Evolutionary conservation across 2,888 invertebrate genomes (phyloP).

Genomic region (Agonopterix alstromeriana): DNA sequence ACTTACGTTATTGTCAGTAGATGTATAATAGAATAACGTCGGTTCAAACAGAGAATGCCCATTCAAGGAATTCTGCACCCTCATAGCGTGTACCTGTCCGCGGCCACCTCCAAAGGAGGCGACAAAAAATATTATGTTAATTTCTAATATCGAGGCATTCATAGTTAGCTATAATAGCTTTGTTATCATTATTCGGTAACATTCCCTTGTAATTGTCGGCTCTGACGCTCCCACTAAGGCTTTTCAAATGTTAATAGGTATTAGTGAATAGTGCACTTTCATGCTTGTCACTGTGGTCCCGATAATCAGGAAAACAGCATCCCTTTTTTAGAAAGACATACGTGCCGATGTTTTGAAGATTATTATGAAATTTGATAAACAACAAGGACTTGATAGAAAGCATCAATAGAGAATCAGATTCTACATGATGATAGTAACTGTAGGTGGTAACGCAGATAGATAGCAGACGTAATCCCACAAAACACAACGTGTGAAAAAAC

Average conservation of each 20-base stretch:
- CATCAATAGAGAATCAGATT: no score
- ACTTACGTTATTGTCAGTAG: slow-evolving; percentile 16
- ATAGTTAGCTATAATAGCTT: slow-evolving; percentile 67
- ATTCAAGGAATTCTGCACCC: slow-evolving; percentile 76
- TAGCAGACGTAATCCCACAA: no score
- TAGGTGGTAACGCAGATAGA: no score
- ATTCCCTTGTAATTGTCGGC: slow-evolving; percentile 54
- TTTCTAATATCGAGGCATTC: slow-evolving; percentile 66
- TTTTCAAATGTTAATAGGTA: slow-evolving; percentile 36
- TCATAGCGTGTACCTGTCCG: slow-evolving; percentile 71
- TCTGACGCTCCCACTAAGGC: slow-evolving; percentile 20
- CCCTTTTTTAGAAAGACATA: not conserved
- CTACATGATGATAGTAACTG: no score
- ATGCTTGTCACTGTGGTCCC: slow-evolving; percentile 33
- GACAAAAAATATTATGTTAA: slow-evolving; percentile 74
- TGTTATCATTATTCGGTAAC: slow-evolving; percentile 69
- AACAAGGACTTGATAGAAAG: no score
- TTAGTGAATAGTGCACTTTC: slow-evolving; percentile 30
- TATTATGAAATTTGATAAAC: no score
- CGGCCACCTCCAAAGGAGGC: slow-evolving; percentile 69
- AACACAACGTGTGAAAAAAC: no score
- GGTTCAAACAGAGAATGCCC: slow-evolving; percentile 33
- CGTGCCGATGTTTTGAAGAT: no score
- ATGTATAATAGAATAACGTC: slow-evolving; percentile 14
- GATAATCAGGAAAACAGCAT: not conserved